Conservation (phyloP, 2,888 invertebrate species). For the Nebria salina region DNA sequence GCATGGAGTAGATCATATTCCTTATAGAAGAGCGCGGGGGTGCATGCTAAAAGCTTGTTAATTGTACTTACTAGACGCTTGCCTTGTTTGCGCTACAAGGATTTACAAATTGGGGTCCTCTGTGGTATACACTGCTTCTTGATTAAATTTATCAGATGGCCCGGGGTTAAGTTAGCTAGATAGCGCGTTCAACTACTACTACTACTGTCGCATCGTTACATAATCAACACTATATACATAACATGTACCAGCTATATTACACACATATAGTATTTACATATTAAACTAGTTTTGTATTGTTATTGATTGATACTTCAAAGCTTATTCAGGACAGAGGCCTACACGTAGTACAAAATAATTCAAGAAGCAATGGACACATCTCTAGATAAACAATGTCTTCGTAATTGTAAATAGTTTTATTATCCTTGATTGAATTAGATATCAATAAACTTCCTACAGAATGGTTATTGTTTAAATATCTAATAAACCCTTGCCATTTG, state of each 20-base stretch:
- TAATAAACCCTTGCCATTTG: too few relatives aligned
- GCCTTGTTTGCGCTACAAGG: conserved; percentile 38
- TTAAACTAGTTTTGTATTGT: not conserved
- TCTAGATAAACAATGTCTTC: too few relatives aligned
- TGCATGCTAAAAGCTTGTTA: conserved; percentile 36
- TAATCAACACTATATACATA: not conserved
- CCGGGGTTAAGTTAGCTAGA: conserved; percentile 20
- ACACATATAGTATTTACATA: not conserved
- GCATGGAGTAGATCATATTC: not conserved
- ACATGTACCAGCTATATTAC: not conserved
- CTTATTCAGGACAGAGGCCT: not conserved
- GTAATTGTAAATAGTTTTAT: too few relatives aligned
- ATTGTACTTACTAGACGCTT: conserved; percentile 36
- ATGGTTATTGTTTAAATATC: too few relatives aligned
- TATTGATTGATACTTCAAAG: not conserved
- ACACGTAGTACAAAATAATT: too few relatives aligned
- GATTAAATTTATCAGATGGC: conserved; percentile 45
- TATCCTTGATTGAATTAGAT: too few relatives aligned
- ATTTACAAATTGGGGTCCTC: conserved; percentile 45
- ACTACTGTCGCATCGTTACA: conserved; percentile 10
- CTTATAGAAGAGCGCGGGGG: conserved; percentile 6
- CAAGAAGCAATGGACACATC: too few relatives aligned
- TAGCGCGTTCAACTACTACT: conserved; percentile 8
- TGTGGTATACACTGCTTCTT: conserved; percentile 38
- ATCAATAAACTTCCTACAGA: too few relatives aligned